phyloP scores from a whole-genome alignment of 2,888 invertebrate genomes.

The Abscondita cerata region DNA sequence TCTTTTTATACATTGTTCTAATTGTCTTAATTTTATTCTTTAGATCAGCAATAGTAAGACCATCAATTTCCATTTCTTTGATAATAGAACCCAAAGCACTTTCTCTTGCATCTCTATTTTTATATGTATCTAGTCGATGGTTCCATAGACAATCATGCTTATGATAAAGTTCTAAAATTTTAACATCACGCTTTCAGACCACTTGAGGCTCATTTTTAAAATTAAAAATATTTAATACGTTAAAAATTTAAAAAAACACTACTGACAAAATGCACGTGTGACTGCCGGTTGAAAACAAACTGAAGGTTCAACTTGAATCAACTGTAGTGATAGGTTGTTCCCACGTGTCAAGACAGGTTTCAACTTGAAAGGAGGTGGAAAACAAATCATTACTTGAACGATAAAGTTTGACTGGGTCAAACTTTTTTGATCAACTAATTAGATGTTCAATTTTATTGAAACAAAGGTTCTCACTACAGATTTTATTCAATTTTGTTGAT shows the following conservation, averaged over 20 bases:
- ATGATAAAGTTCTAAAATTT: conserved; percentile 52
- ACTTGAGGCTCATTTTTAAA: conserved; percentile 47
- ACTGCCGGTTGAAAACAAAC: too few relatives aligned
- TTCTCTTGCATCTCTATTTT: conserved; percentile 49
- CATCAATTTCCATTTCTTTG: conserved; percentile 47
- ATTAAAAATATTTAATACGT: conserved; percentile 51
- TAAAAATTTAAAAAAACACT: conserved; percentile 31
- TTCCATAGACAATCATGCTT: conserved; percentile 53
- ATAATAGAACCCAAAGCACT: conserved; percentile 50
- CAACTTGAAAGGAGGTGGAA: conserved; percentile 23
- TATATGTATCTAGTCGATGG: conserved; percentile 49
- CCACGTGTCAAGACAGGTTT: conserved; percentile 27
- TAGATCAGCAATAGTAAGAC: conserved; percentile 49
- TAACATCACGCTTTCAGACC: conserved; percentile 39
- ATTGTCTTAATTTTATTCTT: conserved; percentile 56
- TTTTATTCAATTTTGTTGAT: conserved; percentile 20
- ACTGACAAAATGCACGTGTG: background rate
- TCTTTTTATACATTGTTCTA: conserved; percentile 52
- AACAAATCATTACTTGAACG: conserved; percentile 22
- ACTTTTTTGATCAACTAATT: conserved; percentile 16
- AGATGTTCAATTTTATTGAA: conserved; percentile 19
- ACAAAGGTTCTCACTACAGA: conserved; percentile 15
- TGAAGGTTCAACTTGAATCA: too few relatives aligned
- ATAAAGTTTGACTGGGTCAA: conserved; percentile 13
- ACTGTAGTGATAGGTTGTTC: conserved; percentile 1